Percentiles rank a stretch among this genome's conserved stretches.
These are phyloP conservation scores for Trisateles emortualis DNA, from an alignment of 2,888 invertebrate species.

Conservation along the genomic window DNA sequence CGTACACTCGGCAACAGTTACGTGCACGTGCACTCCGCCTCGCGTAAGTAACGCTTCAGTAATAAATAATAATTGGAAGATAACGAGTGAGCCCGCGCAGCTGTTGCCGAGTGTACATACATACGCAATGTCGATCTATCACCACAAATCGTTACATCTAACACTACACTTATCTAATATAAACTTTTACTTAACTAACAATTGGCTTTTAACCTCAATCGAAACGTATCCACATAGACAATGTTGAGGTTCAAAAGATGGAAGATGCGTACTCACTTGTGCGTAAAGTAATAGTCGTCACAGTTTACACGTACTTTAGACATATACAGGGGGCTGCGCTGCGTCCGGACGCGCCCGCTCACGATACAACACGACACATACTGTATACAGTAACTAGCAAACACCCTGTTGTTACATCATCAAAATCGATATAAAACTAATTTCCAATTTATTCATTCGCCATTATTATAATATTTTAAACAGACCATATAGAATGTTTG, in stretches of 20 bases:
- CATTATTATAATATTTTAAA: too few species aligned
- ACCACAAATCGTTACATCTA: slow-evolving; percentile 60
- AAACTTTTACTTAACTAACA: slow-evolving; percentile 78
- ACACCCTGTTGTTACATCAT: too few species aligned
- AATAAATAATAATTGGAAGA: background rate
- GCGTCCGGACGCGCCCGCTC: slow-evolving; percentile 40
- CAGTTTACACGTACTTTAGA: background rate
- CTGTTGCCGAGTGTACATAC: slow-evolving; percentile 7
- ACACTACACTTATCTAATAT: slow-evolving; percentile 78
- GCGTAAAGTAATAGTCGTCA: slow-evolving; percentile 59
- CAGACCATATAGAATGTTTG: too few species aligned
- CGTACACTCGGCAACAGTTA: slow-evolving; percentile 47
- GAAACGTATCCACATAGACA: slow-evolving; percentile 55
- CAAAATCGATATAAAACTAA: too few species aligned
- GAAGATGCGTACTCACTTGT: slow-evolving; percentile 72
- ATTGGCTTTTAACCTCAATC: slow-evolving; percentile 78
- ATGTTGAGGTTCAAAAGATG: slow-evolving; percentile 58
- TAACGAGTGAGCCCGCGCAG: background rate
- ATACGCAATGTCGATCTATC: slow-evolving; percentile 64
- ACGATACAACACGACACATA: slow-evolving; percentile 33
- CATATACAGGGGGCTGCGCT: background rate
- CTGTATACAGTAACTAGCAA: too few species aligned
- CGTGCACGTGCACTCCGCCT: background rate
- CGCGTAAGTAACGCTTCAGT: background rate
- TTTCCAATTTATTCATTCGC: too few species aligned